Base-by-base conservation (phyloP, 2,888 invertebrate genomes). In the Thera obeliscata region DNA sequence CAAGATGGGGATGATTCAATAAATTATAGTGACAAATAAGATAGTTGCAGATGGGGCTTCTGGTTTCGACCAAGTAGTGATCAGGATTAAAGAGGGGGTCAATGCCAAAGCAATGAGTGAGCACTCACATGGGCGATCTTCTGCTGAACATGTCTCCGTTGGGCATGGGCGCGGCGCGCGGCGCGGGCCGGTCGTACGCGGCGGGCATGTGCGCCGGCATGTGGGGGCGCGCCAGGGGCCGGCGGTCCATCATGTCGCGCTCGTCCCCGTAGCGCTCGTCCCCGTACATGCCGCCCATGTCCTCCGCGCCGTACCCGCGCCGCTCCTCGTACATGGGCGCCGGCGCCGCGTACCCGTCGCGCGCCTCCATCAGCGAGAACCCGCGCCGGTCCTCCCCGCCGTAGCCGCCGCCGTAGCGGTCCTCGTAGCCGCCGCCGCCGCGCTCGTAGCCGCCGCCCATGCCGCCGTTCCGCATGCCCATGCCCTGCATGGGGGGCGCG, bases 61-160 rank as follows among this genome's bases (percentile, higher is more conserved):
- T 22, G 22, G 22, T 22, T 22, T 22, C 22, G 1, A 22, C 22
- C 22, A 22, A 22, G n/a, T 22, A 22, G 22, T 2, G 9, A 0
- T 4, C 48, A 48, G 11, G n/a, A n/a, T n/a, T n/a, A n/a, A n/a
- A n/a, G 11, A 48, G 48, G n/a, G 5, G 4, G n/a, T 12, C 22
- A 52, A 11, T 9, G 11, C 22, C 22, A 9, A 35, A 35, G 35
- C 11, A 38, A 11, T 11, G 43, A 2, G 12, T 54, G 22, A 22
- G 7, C n/a, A 38, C 90, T 87, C 56, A 91, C 91, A 91, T 91
- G 60, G 89, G 90, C 59, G 91, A 88, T 71, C 94, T 86, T 67
- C 94, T 83, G 81, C 93, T 93, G 82, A 90, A 94, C 91, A 94
- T 94, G 70, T 90, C 90, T 5, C 91, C 91, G 67, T 90, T 91